Base-by-base conservation (phyloP, 2,797 vertebrate species). In the Antennarius maculatus region DNA sequence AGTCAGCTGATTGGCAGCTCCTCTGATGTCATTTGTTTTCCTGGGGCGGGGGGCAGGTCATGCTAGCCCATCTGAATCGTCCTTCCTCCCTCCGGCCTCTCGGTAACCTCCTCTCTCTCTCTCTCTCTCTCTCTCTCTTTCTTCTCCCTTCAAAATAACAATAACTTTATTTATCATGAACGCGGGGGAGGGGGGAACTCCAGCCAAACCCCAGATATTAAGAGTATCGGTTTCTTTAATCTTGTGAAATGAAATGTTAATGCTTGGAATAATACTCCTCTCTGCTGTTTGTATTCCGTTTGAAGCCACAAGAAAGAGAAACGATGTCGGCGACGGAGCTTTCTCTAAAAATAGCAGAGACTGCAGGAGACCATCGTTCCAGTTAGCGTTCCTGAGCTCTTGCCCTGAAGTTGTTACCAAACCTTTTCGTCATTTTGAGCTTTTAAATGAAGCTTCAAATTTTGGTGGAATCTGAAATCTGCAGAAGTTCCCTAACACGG, bases 1-100 rank as follows among this genome's bases (percentile, higher is more conserved):
- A 85, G 73, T 84, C 83, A 79, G 79, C 85, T 90, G 91, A 92
- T 86, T 86, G 85, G 72, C 88, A 81, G 76, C 69, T 64, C 61
- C 67, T 83, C 86, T 93, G 88, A 90, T 89, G 88, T 91, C 80
- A 86, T 86, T 89, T 89, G 88, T 88, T 89, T 86, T 86, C 65
- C 79, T 70, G 45, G 74, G 60, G 52, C 74, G 76, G 88, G 88
- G 69, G 81, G 82, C 78, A 76, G 83, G 79, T 88, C 83, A 83
- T 58, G 17, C 71, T 58, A 71, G 66, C 70, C 72, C 66, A 71
- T 88, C 73, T 74, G 58, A 66, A 43, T 49, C 67, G 71, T 13
- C 56, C 23, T 76, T 49, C 29, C 5, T 16, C 23, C 28, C 17
- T 15, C 28, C 43, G 5, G 48, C 61, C 16, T 29, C 23, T 9